These are phyloP conservation scores for Diplodus puntazzo DNA, from an alignment of 2,797 vertebrate species.

Conservation along the genomic window DNA sequence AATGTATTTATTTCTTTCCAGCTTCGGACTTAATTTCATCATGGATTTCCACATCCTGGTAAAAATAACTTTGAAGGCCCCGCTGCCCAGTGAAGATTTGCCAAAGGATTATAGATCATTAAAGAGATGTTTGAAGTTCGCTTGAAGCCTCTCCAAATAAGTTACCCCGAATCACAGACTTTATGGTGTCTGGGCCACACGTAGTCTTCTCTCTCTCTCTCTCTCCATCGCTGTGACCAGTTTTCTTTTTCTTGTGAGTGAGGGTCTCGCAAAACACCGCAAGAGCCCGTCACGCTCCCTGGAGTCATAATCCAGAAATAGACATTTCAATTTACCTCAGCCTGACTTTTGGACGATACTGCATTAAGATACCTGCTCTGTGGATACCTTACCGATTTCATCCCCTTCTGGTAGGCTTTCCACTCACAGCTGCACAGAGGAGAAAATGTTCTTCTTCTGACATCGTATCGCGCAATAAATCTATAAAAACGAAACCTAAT, in stretches of 20 bases:
- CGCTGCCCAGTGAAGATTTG: conserved; percentile 66
- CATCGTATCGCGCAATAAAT: conserved; percentile 67
- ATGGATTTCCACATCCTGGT: conserved; percentile 56
- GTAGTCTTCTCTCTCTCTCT: conserved; percentile 1
- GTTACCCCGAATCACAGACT: conserved; percentile 49
- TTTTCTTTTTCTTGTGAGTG: conserved; percentile 6
- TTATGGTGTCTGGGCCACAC: conserved; percentile 31
- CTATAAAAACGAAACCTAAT: conserved; percentile 74
- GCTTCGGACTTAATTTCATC: conserved; percentile 62
- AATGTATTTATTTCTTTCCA: conserved; percentile 34
- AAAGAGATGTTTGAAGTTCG: conserved; percentile 76
- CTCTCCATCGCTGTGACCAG: no score
- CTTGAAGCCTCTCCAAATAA: conserved; percentile 66
- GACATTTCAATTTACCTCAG: conserved; percentile 79
- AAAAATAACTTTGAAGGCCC: conserved; percentile 63
- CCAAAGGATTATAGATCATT: conserved; percentile 78
- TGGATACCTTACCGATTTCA: conserved; percentile 52
- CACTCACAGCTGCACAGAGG: conserved; percentile 43
- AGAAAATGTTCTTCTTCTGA: conserved; percentile 67
- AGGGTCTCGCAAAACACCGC: conserved; percentile 30
- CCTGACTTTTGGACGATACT: conserved; percentile 57
- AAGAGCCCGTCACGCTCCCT: conserved; percentile 54
- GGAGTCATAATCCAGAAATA: conserved; percentile 68
- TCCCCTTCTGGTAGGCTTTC: conserved; percentile 36
- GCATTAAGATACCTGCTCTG: conserved; percentile 66